These are phyloP conservation scores for Leptatherina wallacei DNA, from an alignment of 2,797 vertebrate species.

Conservation along the genomic window DNA sequence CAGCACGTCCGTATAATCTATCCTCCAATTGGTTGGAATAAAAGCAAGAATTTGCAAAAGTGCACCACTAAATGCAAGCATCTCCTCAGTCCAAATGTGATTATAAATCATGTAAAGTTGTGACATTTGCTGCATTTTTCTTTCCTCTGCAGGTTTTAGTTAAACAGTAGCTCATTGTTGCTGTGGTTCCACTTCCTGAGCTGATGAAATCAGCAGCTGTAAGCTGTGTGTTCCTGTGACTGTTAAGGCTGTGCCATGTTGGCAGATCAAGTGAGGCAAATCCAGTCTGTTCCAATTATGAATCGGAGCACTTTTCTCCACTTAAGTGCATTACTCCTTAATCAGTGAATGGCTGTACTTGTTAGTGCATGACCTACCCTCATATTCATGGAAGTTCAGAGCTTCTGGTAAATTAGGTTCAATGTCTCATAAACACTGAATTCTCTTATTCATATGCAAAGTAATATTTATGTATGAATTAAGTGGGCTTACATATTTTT, in stretches of 20 bases:
- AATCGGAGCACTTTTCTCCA: constrained; percentile 70
- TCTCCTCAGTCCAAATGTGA: not conserved
- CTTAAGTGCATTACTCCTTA: constrained; percentile 80
- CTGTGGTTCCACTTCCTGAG: constrained; percentile 34
- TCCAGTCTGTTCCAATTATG: constrained; percentile 74
- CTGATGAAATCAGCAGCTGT: constrained; percentile 69
- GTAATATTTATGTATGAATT: constrained; percentile 4
- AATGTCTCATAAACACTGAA: constrained; percentile 37
- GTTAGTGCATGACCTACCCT: constrained; percentile 62
- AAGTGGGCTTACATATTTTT: not conserved
- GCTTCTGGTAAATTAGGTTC: constrained; percentile 50
- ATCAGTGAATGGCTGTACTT: constrained; percentile 76
- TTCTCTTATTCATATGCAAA: constrained; percentile 34
- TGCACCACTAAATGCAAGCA: constrained; percentile 3
- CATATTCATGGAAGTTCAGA: constrained; percentile 52
- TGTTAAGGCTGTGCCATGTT: constrained; percentile 56
- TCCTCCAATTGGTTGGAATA: not conserved
- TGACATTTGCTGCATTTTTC: constrained; percentile 15
- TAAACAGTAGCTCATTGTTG: constrained; percentile 61
- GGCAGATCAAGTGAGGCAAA: constrained; percentile 68
- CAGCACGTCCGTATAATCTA: not conserved
- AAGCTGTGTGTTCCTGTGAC: constrained; percentile 57
- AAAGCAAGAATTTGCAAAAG: not conserved
- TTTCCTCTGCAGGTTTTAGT: constrained; percentile 1
- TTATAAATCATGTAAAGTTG: not conserved